A percentile compares a stretch with the other conserved stretches of the same genome.
phyloP scores from a whole-genome alignment of 2,888 invertebrate genomes.

The Xylophagus ater region DNA sequence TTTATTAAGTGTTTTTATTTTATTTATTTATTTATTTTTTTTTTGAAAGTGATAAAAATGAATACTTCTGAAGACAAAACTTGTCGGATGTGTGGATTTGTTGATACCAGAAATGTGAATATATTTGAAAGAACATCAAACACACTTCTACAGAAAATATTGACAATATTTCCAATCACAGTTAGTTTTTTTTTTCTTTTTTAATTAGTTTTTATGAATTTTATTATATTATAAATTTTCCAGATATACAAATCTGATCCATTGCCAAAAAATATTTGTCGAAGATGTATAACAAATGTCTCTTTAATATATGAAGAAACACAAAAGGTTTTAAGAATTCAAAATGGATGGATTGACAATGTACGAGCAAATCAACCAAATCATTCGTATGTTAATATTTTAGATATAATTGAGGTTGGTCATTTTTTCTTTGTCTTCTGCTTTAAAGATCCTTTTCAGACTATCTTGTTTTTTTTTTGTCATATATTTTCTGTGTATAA shows the following conservation, averaged over 20 bases:
- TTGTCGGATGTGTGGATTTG: constrained; percentile 27
- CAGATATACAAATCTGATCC: constrained; percentile 29
- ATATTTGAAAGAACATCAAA: constrained; percentile 22
- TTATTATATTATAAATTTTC: neutral
- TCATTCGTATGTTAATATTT: constrained; percentile 24
- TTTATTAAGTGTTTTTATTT: no score
- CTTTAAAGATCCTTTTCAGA: no score
- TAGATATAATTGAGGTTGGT: constrained; percentile 25
- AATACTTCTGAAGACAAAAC: constrained; percentile 26
- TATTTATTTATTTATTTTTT: no score
- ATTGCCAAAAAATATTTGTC: constrained; percentile 28
- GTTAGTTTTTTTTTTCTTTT: constrained; percentile 13
- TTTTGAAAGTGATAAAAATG: no score
- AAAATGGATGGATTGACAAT: constrained; percentile 25
- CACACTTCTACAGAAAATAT: constrained; percentile 23
- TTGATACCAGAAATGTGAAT: constrained; percentile 23
- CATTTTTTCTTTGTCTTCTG: no score
- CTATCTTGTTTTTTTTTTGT: no score
- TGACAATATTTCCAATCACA: constrained; percentile 27
- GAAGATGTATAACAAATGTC: constrained; percentile 23
- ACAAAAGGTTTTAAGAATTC: constrained; percentile 22
- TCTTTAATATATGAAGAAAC: constrained; percentile 23
- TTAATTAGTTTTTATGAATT: no score
- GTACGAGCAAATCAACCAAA: constrained; percentile 25
- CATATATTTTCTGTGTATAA: no score